These are phyloP conservation scores for Anastrepha obliqua DNA, from an alignment of 1,140 invertebrate genomes.

Conservation along the genomic window DNA sequence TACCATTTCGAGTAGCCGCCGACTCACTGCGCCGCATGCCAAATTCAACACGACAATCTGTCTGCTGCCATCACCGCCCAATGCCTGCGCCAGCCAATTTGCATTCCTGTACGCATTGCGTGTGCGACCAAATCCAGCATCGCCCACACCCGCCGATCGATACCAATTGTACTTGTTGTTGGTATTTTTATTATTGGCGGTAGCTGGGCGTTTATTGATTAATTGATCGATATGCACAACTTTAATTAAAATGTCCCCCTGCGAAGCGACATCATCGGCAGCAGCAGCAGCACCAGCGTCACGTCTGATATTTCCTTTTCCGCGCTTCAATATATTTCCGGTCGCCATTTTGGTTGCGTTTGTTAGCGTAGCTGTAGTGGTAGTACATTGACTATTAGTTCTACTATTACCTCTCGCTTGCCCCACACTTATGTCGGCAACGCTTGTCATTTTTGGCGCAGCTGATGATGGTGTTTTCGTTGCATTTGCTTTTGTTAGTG, in stretches of 20 bases:
- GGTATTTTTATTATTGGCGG: slow-evolving; percentile 57
- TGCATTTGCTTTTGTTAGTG: not conserved
- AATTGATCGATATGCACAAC: slow-evolving; percentile 60
- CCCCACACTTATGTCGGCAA: not conserved
- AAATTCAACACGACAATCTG: slow-evolving; percentile 71
- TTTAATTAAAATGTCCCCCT: slow-evolving; percentile 57
- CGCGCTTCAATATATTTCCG: not conserved
- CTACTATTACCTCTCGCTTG: not conserved
- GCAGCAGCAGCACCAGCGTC: not conserved
- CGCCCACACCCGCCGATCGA: not conserved
- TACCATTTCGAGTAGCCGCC: slow-evolving; percentile 69
- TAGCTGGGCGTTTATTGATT: slow-evolving; percentile 52
- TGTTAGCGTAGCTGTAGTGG: not conserved
- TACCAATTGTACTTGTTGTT: slow-evolving; percentile 36
- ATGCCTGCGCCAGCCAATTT: slow-evolving; percentile 65
- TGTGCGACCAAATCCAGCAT: not conserved
- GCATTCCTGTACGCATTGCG: slow-evolving; percentile 52
- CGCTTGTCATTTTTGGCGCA: not conserved
- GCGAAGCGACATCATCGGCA: not conserved
- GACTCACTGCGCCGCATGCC: slow-evolving; percentile 68
- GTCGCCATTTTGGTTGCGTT: not conserved
- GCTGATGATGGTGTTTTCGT: not conserved
- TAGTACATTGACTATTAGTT: not conserved
- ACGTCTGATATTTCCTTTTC: not conserved
- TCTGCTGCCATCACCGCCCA: slow-evolving; percentile 64